Conservation (phyloP, 2,888 invertebrate species). For the Clanis bilineata region DNA sequence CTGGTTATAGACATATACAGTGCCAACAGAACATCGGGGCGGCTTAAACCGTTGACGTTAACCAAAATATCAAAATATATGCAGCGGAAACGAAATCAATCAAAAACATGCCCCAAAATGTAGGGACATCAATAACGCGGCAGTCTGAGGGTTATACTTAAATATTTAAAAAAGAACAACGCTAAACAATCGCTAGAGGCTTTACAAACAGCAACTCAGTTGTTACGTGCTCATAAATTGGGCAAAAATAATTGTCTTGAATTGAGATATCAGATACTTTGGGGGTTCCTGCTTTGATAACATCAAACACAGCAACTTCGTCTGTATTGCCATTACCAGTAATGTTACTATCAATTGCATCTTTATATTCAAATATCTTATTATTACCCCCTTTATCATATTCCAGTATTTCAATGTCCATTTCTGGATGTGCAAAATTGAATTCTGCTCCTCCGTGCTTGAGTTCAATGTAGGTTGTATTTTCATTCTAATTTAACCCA, state of each 20-base stretch:
- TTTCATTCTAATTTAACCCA: constrained; percentile 23
- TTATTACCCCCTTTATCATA: constrained; percentile 43
- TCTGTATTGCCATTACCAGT: constrained; percentile 34
- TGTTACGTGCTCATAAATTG: constrained; percentile 58
- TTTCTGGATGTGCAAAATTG: constrained; percentile 17
- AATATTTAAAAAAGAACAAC: constrained; percentile 25
- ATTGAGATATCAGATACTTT: constrained; percentile 67
- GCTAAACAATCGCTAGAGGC: constrained; percentile 2
- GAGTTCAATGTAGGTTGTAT: constrained; percentile 22
- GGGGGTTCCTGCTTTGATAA: constrained; percentile 18
- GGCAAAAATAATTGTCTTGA: constrained; percentile 52
- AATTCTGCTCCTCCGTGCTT: constrained; percentile 23
- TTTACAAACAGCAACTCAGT: constrained; percentile 56
- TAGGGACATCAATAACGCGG: neutral
- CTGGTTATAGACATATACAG: too few relatives aligned
- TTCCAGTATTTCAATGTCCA: constrained; percentile 31
- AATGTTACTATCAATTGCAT: constrained; percentile 30
- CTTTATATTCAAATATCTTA: constrained; percentile 38
- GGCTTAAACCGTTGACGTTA: too few relatives aligned
- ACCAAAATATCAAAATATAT: too few relatives aligned
- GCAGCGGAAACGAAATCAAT: constrained; percentile 1
- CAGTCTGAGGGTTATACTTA: constrained; percentile 5
- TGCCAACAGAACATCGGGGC: too few relatives aligned
- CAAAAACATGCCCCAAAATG: neutral
- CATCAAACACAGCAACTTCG: constrained; percentile 29